These are phyloP conservation scores for Lipophrys pholis DNA, from an alignment of 2,113 vertebrate genomes.

Conservation along the genomic window DNA sequence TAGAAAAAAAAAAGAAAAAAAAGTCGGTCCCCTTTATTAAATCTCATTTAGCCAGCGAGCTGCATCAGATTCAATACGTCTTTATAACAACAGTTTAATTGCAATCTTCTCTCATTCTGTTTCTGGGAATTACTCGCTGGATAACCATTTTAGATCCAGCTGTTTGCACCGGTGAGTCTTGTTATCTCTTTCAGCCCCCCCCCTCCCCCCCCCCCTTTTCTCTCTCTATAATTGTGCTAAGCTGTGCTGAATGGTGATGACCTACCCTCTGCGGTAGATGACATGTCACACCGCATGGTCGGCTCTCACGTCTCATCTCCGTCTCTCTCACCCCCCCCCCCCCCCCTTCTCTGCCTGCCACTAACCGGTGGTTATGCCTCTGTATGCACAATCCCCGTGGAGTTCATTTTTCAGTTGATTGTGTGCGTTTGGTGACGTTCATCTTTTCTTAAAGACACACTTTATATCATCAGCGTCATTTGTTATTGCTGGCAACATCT, in stretches of 20 bases:
- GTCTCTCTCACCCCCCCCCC: slow-evolving; percentile 28
- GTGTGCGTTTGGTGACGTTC: slow-evolving; percentile 48
- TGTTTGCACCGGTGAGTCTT: slow-evolving; percentile 99
- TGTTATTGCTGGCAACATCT: slow-evolving; percentile 25
- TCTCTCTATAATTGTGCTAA: slow-evolving; percentile 53
- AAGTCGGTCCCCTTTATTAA: slow-evolving; percentile 14
- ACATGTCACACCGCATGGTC: slow-evolving; percentile 59
- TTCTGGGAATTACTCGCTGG: slow-evolving; percentile 93
- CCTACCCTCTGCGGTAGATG: slow-evolving; percentile 57
- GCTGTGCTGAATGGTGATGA: slow-evolving; percentile 64
- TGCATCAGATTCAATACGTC: slow-evolving; percentile 34
- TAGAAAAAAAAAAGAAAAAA: no score
- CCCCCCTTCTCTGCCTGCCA: slow-evolving; percentile 61
- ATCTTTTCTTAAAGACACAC: slow-evolving; percentile 70
- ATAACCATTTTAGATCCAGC: slow-evolving; percentile 99
- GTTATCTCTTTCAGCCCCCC: slow-evolving; percentile 79
- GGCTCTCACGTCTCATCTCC: slow-evolving; percentile 64
- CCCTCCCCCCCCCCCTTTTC: no score
- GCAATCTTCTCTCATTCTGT: slow-evolving; percentile 91
- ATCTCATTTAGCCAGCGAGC: slow-evolving; percentile 11
- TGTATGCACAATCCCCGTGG: slow-evolving; percentile 60
- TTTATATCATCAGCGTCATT: slow-evolving; percentile 43
- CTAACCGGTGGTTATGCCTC: slow-evolving; percentile 70
- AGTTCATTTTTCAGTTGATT: slow-evolving; percentile 55
- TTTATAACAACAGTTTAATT: slow-evolving; percentile 73